These are phyloP conservation scores for Tyria jacobaeae DNA, from an alignment of 2,888 invertebrate genomes.

Conservation along the genomic window DNA sequence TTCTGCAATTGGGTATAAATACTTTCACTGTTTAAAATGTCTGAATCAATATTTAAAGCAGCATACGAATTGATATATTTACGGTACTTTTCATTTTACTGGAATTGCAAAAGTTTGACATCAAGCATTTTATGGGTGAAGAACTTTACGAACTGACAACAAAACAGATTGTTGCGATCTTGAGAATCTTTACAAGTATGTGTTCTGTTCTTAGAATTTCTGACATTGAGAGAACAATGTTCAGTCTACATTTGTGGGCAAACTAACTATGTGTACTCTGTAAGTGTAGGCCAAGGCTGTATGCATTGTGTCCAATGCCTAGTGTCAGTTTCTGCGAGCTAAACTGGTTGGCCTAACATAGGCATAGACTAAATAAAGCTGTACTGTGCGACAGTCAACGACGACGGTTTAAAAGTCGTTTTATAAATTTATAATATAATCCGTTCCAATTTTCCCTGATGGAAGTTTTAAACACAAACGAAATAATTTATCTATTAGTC, in stretches of 20 bases:
- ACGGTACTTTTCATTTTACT: neutral
- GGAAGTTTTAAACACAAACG: too few species aligned
- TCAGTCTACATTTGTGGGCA: constrained; percentile 27
- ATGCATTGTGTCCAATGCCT: constrained; percentile 15
- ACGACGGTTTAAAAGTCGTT: neutral
- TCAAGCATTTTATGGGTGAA: constrained; percentile 12
- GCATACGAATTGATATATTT: neutral
- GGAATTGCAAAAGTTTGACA: neutral
- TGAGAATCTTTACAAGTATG: constrained; percentile 45
- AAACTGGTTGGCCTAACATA: neutral
- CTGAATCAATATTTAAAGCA: constrained; percentile 3
- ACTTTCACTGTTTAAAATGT: constrained; percentile 18
- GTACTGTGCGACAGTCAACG: too few species aligned
- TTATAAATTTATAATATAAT: too few species aligned
- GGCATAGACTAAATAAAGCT: neutral
- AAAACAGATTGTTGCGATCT: constrained; percentile 28
- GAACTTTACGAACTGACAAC: constrained; percentile 27
- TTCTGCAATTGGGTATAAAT: constrained; percentile 11
- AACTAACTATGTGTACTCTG: constrained; percentile 19
- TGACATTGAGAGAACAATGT: constrained; percentile 43
- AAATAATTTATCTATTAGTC: too few species aligned
- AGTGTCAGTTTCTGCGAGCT: neutral
- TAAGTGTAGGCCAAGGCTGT: constrained; percentile 42
- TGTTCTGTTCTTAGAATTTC: constrained; percentile 35
- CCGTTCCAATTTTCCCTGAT: too few species aligned